These are phyloP conservation scores for Aptenodytes forsteri DNA, from an alignment of 2,113 vertebrate species.

Conservation along the genomic window DNA sequence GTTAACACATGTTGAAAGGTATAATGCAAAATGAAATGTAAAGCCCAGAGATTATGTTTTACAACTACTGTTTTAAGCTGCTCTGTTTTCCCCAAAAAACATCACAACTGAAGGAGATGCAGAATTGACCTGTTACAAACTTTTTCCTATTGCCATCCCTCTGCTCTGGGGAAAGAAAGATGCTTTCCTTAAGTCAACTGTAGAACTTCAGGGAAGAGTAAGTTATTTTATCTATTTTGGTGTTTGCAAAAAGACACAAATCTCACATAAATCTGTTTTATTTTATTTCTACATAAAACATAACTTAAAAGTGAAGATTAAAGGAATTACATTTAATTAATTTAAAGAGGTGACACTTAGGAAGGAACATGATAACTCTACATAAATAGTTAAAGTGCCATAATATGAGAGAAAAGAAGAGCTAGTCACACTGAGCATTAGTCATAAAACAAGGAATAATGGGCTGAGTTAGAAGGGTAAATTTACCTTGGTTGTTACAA, in stretches of 20 bases:
- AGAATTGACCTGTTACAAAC: neutral
- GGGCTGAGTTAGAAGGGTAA: neutral
- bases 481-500: neutral
- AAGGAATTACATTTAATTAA: neutral
- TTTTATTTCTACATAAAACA: constrained; percentile 3
- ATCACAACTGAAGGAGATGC: neutral
- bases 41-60: neutral
- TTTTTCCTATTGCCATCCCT: neutral
- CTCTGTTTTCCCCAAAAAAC: neutral
- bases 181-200: neutral
- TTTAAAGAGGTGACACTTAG: neutral
- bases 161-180: neutral
- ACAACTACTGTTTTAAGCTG: neutral
- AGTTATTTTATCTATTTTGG: neutral
- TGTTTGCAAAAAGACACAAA: neutral
- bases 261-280: neutral
- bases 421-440: neutral
- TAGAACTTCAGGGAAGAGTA: neutral
- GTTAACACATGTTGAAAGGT: neutral
- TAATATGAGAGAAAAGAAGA: neutral
- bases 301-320: neutral
- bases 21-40: neutral
- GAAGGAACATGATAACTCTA: neutral
- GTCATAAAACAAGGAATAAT: neutral
- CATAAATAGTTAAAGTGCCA: neutral